These are phyloP conservation scores for Lucilia sericata DNA, from an alignment of 1,140 invertebrate genomes.

Conservation along the genomic window DNA sequence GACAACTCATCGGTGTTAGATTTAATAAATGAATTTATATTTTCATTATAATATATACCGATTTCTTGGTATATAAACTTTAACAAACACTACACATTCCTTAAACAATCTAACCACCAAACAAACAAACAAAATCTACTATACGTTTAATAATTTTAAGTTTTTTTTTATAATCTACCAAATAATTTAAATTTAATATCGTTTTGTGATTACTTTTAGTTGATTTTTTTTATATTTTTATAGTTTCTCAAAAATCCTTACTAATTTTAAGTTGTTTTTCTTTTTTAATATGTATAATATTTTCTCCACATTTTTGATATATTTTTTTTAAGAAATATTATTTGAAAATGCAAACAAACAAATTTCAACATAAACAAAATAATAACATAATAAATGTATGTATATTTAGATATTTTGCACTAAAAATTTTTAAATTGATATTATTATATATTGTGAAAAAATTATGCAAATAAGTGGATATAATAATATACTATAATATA, in stretches of 20 bases:
- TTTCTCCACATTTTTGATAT: not conserved
- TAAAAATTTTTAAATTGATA: conserved; percentile 23
- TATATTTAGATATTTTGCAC: conserved; percentile 17
- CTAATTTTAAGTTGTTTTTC: conserved; percentile 27
- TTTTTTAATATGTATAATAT: not conserved
- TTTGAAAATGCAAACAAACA: not conserved
- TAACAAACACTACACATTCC: not conserved
- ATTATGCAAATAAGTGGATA: too few species aligned
- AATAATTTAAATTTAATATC: conserved; percentile 30
- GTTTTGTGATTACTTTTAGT: conserved; percentile 16
- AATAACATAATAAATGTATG: not conserved
- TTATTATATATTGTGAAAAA: not conserved
- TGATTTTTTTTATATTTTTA: conserved; percentile 1
- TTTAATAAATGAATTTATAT: not conserved
- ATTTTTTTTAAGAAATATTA: not conserved
- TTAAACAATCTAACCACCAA: conserved; percentile 3
- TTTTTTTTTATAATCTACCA: conserved; percentile 15
- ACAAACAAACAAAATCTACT: not conserved
- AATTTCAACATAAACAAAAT: not conserved
- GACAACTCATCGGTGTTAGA: not conserved
- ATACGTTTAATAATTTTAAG: conserved; percentile 8
- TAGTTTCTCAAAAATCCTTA: conserved; percentile 25
- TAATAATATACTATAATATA: not conserved
- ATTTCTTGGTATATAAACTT: not conserved
- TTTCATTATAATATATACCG: not conserved